These are phyloP conservation scores for Patella pellucida DNA, from an alignment of 2,888 invertebrate genomes.

Conservation along the genomic window DNA sequence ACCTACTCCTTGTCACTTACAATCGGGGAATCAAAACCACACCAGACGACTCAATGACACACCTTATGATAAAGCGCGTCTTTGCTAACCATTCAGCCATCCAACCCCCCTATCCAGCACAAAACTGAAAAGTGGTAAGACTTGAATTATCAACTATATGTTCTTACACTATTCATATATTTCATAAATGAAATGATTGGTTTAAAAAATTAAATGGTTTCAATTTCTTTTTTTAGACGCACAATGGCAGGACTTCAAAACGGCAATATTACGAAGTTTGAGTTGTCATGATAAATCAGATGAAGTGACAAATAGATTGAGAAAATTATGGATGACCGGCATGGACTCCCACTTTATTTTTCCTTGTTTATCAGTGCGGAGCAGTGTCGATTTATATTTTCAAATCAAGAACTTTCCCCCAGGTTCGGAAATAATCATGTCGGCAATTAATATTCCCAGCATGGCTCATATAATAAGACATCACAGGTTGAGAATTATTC, in stretches of 20 bases:
- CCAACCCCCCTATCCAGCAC: too few species aligned
- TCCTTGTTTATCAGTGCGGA: conserved; percentile 62
- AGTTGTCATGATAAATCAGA: conserved; percentile 35
- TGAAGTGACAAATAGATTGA: conserved; percentile 39
- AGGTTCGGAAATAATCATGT: conserved; percentile 71
- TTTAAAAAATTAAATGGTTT: neutral
- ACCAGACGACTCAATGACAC: too few species aligned
- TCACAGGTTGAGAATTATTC: conserved; percentile 64
- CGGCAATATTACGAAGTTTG: conserved; percentile 44
- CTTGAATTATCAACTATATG: too few species aligned
- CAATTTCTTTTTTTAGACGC: conserved; percentile 46
- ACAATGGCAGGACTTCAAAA: conserved; percentile 41
- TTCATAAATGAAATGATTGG: neutral
- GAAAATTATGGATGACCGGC: conserved; percentile 47
- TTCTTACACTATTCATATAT: too few species aligned
- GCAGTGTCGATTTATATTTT: conserved; percentile 65
- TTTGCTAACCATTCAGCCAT: too few species aligned
- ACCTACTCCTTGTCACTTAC: too few species aligned
- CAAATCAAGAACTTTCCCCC: conserved; percentile 62
- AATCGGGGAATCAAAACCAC: too few species aligned
- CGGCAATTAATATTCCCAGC: conserved; percentile 71
- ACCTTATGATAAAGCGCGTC: too few species aligned
- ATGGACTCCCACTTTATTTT: conserved; percentile 55
- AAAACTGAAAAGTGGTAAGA: too few species aligned
- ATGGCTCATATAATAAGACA: conserved; percentile 64